These are phyloP conservation scores for Corticium candelabrum DNA, from an alignment of 37 sponge, comb jelly and placozoan genomes.

Conservation along the genomic window DNA sequence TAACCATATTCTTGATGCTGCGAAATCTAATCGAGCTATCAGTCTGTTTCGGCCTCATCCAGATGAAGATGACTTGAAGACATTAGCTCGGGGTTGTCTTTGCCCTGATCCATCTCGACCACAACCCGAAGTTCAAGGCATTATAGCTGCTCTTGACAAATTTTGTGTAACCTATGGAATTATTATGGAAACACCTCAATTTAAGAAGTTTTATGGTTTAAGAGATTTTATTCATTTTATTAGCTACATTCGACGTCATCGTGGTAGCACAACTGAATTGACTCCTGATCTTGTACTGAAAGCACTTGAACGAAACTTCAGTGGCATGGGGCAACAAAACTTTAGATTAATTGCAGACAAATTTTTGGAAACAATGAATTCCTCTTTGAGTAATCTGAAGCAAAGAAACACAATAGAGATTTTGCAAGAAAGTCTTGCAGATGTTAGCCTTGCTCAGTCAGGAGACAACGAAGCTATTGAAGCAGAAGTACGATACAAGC, in stretches of 20 bases:
- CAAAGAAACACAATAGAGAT: slow-evolving; percentile 43
- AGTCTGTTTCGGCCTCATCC: slow-evolving; percentile 66
- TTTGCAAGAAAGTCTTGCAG: slow-evolving; percentile 37
- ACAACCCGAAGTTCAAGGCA: slow-evolving; percentile 36
- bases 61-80: slow-evolving; percentile 40
- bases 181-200: slow-evolving; percentile 21
- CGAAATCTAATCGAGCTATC: slow-evolving; percentile 84
- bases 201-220: slow-evolving; percentile 52
- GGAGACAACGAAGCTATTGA: slow-evolving; percentile 18
- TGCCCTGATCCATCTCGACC: slow-evolving; percentile 30
- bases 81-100: slow-evolving; percentile 55
- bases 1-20: slow-evolving; percentile 86
- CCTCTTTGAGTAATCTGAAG: slow-evolving; percentile 5
- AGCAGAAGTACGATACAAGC: slow-evolving; percentile 74
- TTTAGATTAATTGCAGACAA: slow-evolving; percentile 41
- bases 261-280: slow-evolving; percentile 13
- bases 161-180: slow-evolving; percentile 32
- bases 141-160: slow-evolving; percentile 22
- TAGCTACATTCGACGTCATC: slow-evolving; percentile 51
- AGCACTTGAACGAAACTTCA: slow-evolving; percentile 87
- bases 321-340: slow-evolving; percentile 32
- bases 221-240: slow-evolving; percentile 81
- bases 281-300: slow-evolving; percentile 50
- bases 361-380: slow-evolving; percentile 41
- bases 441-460: neutral